Evolutionary conservation across 2,113 vertebrate genomes (phyloP), one percentile per base, ranked within the genome.

Genomic region (Todiramphus chloris): DNA sequence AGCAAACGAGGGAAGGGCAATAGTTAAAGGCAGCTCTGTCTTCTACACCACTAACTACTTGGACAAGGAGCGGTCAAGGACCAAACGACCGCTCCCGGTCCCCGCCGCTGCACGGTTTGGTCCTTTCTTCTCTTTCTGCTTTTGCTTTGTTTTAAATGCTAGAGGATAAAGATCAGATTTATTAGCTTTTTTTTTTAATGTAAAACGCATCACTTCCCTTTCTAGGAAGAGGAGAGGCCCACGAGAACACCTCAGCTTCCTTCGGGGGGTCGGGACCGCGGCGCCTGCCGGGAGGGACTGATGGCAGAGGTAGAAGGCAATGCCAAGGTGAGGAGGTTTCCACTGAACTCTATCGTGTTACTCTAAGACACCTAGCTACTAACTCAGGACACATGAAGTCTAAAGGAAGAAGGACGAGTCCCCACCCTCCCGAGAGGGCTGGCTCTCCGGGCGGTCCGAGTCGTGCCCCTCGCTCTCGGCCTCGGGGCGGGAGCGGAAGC

Each of bases 281-380:
- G 46, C 19, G 2, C 17, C 13, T 3, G 15, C 84, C 77, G 92
- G 56, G 82, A 89, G 23, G 88, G 91, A 82, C 30, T 79, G 48
- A 75, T 66, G 90, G 89, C 76, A 97, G 97, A 98, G 97, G 98
- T 97, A 97, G 98, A 97, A 97, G 96, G 93, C 96, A 87, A 96
- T 92, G 96, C 83, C 68, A 82, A 90, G 93, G 76, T 87, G 74
- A 96, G 83, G 94, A 97, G 80, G 96, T 83, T 96, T 96, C 90
- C 94, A 95, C 82, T 91, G 91, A 95, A 96, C 90, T 94, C 94
- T 96, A 97, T 44, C 21, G 30, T 66, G 72, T 96, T 95, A 94
- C 84, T 91, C 76, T 97, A 97, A 95, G 76, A 94, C 96, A 98
- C 73, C 96, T 97, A 97, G 74, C 89, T 73, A 94, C 97, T 97